A percentile compares a stretch with the other conserved stretches of the same genome.
These are phyloP conservation scores for Argyresthia goedartella DNA, from an alignment of 2,888 invertebrate species.

Conservation along the genomic window DNA sequence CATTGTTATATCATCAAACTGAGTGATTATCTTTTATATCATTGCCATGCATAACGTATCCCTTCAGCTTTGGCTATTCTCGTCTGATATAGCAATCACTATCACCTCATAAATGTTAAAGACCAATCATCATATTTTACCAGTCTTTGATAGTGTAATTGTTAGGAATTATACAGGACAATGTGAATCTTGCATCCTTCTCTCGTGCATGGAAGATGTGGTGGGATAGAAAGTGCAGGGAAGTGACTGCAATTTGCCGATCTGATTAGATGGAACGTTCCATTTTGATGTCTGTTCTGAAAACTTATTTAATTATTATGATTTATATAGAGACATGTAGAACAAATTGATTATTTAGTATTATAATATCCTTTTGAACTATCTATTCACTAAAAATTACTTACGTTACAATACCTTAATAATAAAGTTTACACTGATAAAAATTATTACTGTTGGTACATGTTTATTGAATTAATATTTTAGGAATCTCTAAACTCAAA, in stretches of 20 bases:
- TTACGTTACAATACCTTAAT: background rate
- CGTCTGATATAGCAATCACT: too few species aligned
- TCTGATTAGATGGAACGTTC: slow-evolving; percentile 3
- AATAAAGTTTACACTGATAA: background rate
- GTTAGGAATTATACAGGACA: slow-evolving; percentile 9
- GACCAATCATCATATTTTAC: slow-evolving; percentile 23
- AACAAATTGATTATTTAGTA: background rate
- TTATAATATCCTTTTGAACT: background rate
- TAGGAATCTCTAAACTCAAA: background rate
- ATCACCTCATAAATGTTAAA: slow-evolving; percentile 33
- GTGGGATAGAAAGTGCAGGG: slow-evolving; percentile 15
- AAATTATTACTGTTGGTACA: background rate
- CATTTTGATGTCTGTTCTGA: slow-evolving; percentile 12
- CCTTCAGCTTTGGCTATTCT: too few species aligned
- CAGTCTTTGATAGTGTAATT: background rate
- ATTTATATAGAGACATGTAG: background rate
- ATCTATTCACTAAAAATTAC: too few species aligned
- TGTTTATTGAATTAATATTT: too few species aligned
- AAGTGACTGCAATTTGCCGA: background rate
- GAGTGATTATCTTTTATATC: too few species aligned
- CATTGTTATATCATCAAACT: too few species aligned
- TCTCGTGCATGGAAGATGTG: background rate
- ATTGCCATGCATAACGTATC: too few species aligned
- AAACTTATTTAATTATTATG: slow-evolving; percentile 8
- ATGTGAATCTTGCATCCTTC: slow-evolving; percentile 16